Conservation (phyloP, 2,888 invertebrate genomes). For the Phytoseiulus persimilis region DNA sequence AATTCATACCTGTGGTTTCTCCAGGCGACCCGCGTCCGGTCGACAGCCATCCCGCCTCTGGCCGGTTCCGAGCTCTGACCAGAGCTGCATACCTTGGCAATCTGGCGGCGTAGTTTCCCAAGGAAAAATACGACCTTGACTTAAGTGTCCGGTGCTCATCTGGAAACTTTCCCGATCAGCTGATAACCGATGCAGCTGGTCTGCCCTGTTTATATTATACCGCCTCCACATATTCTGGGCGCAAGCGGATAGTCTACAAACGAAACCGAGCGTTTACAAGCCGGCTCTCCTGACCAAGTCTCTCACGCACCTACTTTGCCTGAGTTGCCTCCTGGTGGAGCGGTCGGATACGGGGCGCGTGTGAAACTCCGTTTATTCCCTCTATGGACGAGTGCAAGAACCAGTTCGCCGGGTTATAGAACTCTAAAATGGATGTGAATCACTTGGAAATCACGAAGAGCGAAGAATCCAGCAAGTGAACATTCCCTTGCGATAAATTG, state of each 20-base stretch:
- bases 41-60: too few relatives aligned
- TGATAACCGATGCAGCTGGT: not conserved
- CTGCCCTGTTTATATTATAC: not conserved
- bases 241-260: not conserved
- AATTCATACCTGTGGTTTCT: too few relatives aligned
- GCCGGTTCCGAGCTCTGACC: not conserved
- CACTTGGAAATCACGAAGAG: too few relatives aligned
- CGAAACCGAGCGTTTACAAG: not conserved
- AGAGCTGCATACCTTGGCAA: not conserved
- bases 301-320: too few relatives aligned
- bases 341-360: too few relatives aligned
- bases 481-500: too few relatives aligned
- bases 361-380: too few relatives aligned
- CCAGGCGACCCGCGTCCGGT: too few relatives aligned
- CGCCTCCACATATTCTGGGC: not conserved
- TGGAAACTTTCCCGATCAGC: not conserved
- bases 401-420: too few relatives aligned
- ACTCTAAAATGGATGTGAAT: too few relatives aligned
- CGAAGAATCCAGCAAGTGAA: too few relatives aligned
- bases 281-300: not conserved
- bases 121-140: not conserved
- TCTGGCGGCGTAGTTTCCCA: not conserved
- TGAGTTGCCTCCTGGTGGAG: not conserved
- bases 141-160: not conserved
- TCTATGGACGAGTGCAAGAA: too few relatives aligned